Evolutionary conservation across 2,797 vertebrate genomes (phyloP).

Genomic region (Cirrhinus mrigala): DNA sequence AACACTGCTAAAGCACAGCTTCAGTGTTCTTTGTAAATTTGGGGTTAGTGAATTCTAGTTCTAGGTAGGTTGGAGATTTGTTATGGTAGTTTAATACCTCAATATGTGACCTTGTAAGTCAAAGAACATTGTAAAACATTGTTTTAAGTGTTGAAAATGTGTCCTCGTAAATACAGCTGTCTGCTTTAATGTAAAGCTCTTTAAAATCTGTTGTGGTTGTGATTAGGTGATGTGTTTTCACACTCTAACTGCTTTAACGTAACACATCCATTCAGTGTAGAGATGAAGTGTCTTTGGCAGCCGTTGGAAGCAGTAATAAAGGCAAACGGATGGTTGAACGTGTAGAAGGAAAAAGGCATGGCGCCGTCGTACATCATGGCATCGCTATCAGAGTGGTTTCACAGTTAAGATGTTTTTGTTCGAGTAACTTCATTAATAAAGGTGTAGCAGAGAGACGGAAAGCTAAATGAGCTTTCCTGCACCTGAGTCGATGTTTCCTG

Average conservation of each 20-base stretch:
- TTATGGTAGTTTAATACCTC: neutral
- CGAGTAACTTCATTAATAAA: constrained; percentile 46
- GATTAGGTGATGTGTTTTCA: constrained; percentile 27
- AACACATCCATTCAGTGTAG: constrained; percentile 15
- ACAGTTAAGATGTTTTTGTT: constrained; percentile 37
- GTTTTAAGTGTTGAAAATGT: neutral
- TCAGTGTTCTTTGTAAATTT: neutral
- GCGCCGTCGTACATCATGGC: constrained; percentile 26
- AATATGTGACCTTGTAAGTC: neutral
- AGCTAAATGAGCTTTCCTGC: constrained; percentile 32
- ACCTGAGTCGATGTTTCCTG: constrained; percentile 31
- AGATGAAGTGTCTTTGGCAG: constrained; percentile 27
- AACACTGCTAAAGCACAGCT: neutral
- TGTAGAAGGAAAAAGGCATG: neutral
- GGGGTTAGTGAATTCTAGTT: neutral
- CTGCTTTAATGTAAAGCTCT: constrained; percentile 17
- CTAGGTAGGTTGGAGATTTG: neutral
- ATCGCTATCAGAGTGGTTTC: constrained; percentile 1
- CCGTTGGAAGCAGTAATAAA: constrained; percentile 23
- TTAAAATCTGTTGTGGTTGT: constrained; percentile 13
- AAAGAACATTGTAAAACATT: neutral
- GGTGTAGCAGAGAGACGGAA: neutral
- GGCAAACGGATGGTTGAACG: constrained; percentile 18
- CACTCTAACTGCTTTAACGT: constrained; percentile 19
- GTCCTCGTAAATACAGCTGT: neutral